Conservation (phyloP, 1,140 invertebrate genomes). For the Rhopalosiphum padi region DNA sequence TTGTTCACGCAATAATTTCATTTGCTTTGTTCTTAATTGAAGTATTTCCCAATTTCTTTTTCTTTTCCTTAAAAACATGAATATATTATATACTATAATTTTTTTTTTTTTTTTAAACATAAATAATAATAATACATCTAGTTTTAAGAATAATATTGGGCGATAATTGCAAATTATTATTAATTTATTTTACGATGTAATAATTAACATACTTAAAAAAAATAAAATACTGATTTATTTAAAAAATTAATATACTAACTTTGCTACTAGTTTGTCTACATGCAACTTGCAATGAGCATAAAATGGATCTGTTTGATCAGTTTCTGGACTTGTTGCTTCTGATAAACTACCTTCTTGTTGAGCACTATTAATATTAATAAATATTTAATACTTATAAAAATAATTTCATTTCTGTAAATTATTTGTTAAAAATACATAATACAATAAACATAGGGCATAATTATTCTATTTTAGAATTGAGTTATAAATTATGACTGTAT, state of each 20-base stretch:
- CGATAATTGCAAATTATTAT: neutral
- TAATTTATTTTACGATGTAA: neutral
- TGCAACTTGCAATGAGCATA: slow-evolving; percentile 95
- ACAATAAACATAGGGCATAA: neutral
- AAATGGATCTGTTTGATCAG: slow-evolving; percentile 94
- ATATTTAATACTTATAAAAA: slow-evolving; percentile 52
- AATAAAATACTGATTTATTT: neutral
- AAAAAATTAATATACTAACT: slow-evolving; percentile 61
- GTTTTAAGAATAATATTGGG: neutral
- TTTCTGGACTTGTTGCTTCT: slow-evolving; percentile 91
- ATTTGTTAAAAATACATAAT: neutral
- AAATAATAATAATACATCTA: neutral
- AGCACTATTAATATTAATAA: slow-evolving; percentile 72
- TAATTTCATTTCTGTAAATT: neutral
- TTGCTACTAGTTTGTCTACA: slow-evolving; percentile 82
- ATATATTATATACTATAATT: neutral
- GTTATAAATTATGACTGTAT: neutral
- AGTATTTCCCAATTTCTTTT: slow-evolving; percentile 88
- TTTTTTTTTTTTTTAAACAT: neutral
- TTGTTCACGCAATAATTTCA: slow-evolving; percentile 68
- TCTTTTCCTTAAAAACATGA: slow-evolving; percentile 65
- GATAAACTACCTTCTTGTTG: slow-evolving; percentile 91
- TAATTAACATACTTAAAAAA: neutral
- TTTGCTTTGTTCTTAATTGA: slow-evolving; percentile 78
- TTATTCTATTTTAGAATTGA: neutral